Evolutionary conservation across 2,113 vertebrate genomes (phyloP), one percentile per base, ranked within the genome.

Genomic region (Phrynosoma platyrhinos): DNA sequence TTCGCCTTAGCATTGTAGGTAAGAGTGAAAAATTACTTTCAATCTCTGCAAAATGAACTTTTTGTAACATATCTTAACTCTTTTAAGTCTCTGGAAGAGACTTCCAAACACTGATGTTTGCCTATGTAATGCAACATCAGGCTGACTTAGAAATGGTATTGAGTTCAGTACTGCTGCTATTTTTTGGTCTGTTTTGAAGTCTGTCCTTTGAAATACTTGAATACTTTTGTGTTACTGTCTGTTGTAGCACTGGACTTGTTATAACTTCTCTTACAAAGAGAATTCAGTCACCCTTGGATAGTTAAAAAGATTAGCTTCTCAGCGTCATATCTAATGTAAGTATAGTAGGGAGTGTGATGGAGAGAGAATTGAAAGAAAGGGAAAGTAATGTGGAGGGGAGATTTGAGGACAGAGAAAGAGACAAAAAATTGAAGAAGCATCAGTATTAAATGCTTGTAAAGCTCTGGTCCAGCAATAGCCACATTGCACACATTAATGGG

Each of bases 1-100:
- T 97, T n/a, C 98, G 98, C 88, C 97, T 99, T 74, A 98, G 93
- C 92, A 90, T 96, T 93, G 95, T 97, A 32, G 97, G 99, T 99
- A 91, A 98, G 98, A 91, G 85, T 55, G 84, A 93, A 91, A 81
- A 0, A n/a, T 27, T 77, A 0, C 75, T 91, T 76, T 21, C 76
- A 72, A 21, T 52, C 13, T 81, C 18, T 72, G 9, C 2, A 85
- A 0, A 66, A 25, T 52, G 89, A 36, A 82, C 1, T 13, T 86
- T 75, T 87, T 78, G 5, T 23, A 18, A 40, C 23, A 76, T 68
- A 71, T 77, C 84, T 47, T 55, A 8, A 58, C 27, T 9, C 79
- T 84, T 78, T 74, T 42, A 2, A 7, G 42, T 0, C 2, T 84
- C 85, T 74, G 82, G 36, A 32, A 72, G 27, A 47, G 42, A 47